phyloP scores from a whole-genome alignment of 1,140 invertebrate species.

The Trichomalopsis sarcophagae region DNA sequence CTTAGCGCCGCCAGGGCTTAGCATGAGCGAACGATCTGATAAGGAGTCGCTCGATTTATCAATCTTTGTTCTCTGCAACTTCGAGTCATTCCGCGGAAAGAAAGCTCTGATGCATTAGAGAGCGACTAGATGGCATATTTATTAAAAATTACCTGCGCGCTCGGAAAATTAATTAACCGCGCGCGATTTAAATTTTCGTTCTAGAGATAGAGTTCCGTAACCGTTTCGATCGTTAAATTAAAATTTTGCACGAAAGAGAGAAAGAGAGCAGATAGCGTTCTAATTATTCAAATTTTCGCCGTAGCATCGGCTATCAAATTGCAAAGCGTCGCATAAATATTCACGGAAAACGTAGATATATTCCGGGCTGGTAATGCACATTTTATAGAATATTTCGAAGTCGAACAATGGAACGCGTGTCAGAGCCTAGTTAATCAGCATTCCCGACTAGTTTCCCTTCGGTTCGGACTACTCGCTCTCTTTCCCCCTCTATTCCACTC shows the following conservation, averaged over 20 bases:
- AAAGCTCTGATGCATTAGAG: neutral
- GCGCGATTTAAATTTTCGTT: neutral
- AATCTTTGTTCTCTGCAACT: slow-evolving; percentile 52
- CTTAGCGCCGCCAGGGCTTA: neutral
- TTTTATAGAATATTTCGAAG: slow-evolving; percentile 23
- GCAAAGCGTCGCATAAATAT: neutral
- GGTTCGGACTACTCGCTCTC: neutral
- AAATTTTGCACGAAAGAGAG: neutral
- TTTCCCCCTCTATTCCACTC: neutral
- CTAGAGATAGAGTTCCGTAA: neutral
- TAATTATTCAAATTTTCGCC: neutral
- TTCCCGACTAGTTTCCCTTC: slow-evolving; percentile 59
- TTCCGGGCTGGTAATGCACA: neutral
- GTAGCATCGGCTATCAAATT: neutral
- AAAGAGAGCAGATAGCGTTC: neutral
- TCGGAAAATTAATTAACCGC: neutral
- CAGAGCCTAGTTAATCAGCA: slow-evolving; percentile 68
- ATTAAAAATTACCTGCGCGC: neutral
- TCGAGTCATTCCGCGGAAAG: neutral
- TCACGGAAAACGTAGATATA: neutral
- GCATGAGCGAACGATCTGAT: neutral
- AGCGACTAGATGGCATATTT: neutral
- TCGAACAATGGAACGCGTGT: slow-evolving; percentile 62
- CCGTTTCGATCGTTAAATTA: neutral
- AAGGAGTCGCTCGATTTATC: neutral